Evolutionary conservation across 2,888 invertebrate species (phyloP), one percentile per base, ranked within the genome.

Genomic region (Netelia fuscicornis): DNA sequence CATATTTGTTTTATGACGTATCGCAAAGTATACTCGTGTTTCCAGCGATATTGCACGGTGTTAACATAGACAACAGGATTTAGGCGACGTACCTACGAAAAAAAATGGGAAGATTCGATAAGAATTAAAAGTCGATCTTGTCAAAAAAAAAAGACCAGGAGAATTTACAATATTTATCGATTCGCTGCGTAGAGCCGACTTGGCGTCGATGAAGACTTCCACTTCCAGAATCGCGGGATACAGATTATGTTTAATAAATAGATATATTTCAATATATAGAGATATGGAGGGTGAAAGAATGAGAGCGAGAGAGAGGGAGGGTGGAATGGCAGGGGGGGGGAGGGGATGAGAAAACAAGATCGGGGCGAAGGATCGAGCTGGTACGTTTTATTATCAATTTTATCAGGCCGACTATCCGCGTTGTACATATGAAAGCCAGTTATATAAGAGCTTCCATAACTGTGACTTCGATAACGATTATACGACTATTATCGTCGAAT

Each of bases 381-480:
- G 56, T 37, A 67, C 67, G 60, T 60, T 77, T 79, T 79, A 74
- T 75, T 79, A 70, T 83, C 70, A 68, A 79, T 79, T 56, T 83
- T 83, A 83, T 83, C 83, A 68, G 52, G 64, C 74, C 56, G 74
- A 75, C 48, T 70, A 83, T 79, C 75, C 48, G 20, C 75, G 75
- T 54, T 78, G 58, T 60, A 17, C 56, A 56, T 56, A 78, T 37
- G 52, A 72, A 42, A 78, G 48, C 13, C 71, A 76, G 70, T 71
- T 75, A 75, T 65, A 71, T 70, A 79, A 60, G 37, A 56, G 68
- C 54, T 75, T 52, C 48, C 42, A 78, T 78, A 62, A 75, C 68
- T 42, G 79, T 60, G 58, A 30, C 56, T 75, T 62, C 58, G 83
- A 83, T 83, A 79, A 79, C 62, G 83, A 79, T 83, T 83, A 74